Conservation (phyloP, 2,888 invertebrate species). For the Phortica magna region DNA sequence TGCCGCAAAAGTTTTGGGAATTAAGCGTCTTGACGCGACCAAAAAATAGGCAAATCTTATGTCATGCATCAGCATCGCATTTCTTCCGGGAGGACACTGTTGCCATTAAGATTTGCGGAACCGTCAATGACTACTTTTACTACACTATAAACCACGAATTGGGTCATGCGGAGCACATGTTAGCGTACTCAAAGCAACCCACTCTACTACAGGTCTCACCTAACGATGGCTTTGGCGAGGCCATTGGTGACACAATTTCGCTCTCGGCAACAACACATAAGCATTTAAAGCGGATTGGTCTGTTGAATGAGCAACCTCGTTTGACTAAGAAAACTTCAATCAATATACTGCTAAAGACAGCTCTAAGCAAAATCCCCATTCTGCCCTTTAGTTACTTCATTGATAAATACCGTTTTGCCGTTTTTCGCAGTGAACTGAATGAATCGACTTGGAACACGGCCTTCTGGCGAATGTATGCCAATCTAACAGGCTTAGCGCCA, state of each 20-base stretch:
- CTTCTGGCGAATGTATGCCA: conserved; percentile 83
- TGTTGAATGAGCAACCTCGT: conserved; percentile 81
- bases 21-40: conserved; percentile 90
- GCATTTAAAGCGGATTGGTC: conserved; percentile 84
- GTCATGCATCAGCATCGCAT: conserved; percentile 94
- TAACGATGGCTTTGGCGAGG: conserved; percentile 84
- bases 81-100: conserved; percentile 90
- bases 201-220: conserved; percentile 81
- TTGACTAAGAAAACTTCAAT: conserved; percentile 66
- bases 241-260: conserved; percentile 85
- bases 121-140: conserved; percentile 80
- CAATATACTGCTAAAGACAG: conserved; percentile 81
- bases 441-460: conserved; percentile 82
- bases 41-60: conserved; percentile 84
- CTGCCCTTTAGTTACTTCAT: conserved; percentile 85
- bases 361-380: conserved; percentile 83
- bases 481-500: conserved; percentile 83
- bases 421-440: conserved; percentile 82
- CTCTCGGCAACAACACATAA: conserved; percentile 84
- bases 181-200: conserved; percentile 82
- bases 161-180: conserved; percentile 85
- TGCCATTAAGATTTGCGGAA: conserved; percentile 84
- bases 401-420: conserved; percentile 85
- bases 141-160: conserved; percentile 83
- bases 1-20: conserved; percentile 89